Conservation (phyloP, 2,888 invertebrate species). For the Hyposoter dolosus region DNA sequence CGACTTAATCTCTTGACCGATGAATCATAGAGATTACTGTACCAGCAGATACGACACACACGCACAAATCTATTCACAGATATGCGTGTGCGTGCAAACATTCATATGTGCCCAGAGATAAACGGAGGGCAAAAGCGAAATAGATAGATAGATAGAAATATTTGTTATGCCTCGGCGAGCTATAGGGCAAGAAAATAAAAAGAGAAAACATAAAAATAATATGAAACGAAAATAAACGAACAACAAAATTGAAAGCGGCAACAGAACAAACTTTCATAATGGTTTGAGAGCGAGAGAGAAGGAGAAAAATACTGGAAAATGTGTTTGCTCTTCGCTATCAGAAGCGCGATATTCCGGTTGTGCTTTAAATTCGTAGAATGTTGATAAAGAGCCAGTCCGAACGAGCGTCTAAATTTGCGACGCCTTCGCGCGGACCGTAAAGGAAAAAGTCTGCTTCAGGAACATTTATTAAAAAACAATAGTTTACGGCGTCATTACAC, state of each 20-base stretch:
- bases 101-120: background rate
- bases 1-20: conserved; percentile 71
- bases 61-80: background rate
- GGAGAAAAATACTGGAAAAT: background rate
- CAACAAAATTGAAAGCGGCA: no score
- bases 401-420: conserved; percentile 1
- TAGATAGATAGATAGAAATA: background rate
- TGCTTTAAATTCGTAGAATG: conserved; percentile 5
- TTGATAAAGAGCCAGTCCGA: conserved; percentile 1
- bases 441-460: background rate
- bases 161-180: no score
- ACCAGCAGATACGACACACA: conserved; percentile 63
- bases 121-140: background rate
- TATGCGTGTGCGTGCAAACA: background rate
- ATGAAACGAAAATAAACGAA: no score
- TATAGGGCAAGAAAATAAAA: no score
- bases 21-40: conserved; percentile 74
- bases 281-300: background rate
- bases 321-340: background rate
- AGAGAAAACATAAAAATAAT: no score
- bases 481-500: background rate
- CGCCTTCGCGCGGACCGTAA: background rate
- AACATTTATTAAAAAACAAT: background rate
- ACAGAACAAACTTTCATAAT: no score
- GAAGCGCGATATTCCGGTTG: background rate